A percentile compares a stretch with the other conserved stretches of the same genome.
These are phyloP conservation scores for Agapetus fuscipes DNA, from an alignment of 2,888 invertebrate species.

Conservation along the genomic window DNA sequence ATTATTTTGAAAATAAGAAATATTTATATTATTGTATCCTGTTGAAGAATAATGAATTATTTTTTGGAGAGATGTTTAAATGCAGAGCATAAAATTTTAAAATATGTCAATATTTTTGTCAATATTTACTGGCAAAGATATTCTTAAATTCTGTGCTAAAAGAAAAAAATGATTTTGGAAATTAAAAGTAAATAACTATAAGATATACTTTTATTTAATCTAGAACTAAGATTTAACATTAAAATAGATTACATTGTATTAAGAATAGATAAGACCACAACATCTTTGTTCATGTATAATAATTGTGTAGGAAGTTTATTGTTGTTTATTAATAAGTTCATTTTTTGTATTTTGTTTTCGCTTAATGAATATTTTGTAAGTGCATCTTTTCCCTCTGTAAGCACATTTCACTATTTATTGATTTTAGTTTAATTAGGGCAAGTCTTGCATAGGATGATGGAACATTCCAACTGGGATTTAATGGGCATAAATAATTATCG, in stretches of 20 bases:
- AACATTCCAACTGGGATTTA: conserved; percentile 21
- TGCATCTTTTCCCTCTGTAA: conserved; percentile 7
- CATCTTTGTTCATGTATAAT: conserved; percentile 20
- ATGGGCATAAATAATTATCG: conserved; percentile 17
- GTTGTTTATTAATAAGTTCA: conserved; percentile 17
- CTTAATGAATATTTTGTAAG: conserved; percentile 8
- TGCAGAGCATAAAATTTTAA: too few species aligned
- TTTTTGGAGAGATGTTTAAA: too few species aligned
- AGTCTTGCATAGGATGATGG: conserved; percentile 10
- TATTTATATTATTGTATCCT: neutral
- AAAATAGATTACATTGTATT: conserved; percentile 15
- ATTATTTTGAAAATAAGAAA: neutral
- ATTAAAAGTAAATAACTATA: neutral
- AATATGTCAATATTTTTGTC: too few species aligned
- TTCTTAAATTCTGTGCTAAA: too few species aligned
- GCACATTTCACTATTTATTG: conserved; percentile 14
- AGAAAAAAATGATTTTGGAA: too few species aligned
- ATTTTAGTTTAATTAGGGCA: conserved; percentile 11
- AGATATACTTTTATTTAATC: conserved; percentile 9
- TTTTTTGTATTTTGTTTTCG: conserved; percentile 12
- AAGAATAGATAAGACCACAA: conserved; percentile 16
- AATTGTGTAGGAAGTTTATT: too few species aligned
- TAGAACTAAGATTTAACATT: conserved; percentile 13
- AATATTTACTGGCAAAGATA: too few species aligned
- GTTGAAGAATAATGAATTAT: neutral